Conservation (phyloP, 2,113 vertebrate genomes). For the Odobenus rosmarus region DNA sequence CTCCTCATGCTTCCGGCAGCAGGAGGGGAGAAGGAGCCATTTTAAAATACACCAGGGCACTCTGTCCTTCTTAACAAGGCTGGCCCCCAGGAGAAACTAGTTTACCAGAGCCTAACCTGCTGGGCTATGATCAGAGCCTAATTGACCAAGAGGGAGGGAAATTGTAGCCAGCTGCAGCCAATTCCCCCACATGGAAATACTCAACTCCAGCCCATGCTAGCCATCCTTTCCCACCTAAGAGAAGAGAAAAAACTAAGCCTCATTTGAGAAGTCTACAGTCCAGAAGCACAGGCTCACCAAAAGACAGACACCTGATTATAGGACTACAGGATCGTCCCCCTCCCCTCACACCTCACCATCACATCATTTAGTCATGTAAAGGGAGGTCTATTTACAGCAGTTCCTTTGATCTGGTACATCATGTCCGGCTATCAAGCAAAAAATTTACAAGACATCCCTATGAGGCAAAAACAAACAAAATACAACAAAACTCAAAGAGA, state of each 20-base stretch:
- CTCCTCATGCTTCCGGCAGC: background rate
- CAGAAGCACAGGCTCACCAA: background rate
- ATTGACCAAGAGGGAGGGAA: background rate
- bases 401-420: background rate
- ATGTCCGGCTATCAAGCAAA: background rate
- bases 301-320: background rate
- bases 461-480: background rate
- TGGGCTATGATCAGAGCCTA: background rate
- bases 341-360: background rate
- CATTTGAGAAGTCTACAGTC: background rate
- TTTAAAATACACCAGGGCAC: background rate
- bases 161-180: background rate
- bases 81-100: background rate
- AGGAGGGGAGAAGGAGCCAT: background rate
- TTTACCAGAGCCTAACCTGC: background rate
- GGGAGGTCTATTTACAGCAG: background rate
- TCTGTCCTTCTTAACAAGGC: background rate
- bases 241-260: background rate
- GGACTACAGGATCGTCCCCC: fast-evolving
- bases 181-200: background rate
- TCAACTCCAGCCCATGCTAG: background rate
- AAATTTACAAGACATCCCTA: background rate
- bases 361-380: background rate
- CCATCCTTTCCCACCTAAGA: background rate
- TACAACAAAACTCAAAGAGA: no score